Percentiles rank a stretch among this genome's conserved stretches.
Evolutionary conservation across 1,140 invertebrate species (phyloP).

Genomic region (Bombus cullumanus): DNA sequence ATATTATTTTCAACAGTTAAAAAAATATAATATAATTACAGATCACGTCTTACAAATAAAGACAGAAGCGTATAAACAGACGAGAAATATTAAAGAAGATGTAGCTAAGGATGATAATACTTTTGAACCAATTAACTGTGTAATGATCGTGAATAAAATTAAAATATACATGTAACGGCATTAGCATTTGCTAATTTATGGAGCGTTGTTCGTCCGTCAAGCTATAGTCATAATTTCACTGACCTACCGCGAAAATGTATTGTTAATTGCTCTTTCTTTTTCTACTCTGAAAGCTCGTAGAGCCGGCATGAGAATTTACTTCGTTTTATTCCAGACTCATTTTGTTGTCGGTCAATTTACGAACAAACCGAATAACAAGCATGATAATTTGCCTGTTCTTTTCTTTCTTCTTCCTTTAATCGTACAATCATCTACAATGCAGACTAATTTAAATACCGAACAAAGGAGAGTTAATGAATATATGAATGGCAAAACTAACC

Average conservation of each 20-base stretch:
- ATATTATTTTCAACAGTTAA: not conserved
- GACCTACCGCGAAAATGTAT: slow-evolving; percentile 2
- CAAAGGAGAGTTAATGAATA: slow-evolving; percentile 25
- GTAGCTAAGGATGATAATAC: too few relatives aligned
- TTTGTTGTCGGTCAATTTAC: slow-evolving; percentile 25
- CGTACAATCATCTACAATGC: not conserved
- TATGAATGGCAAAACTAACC: slow-evolving; percentile 3
- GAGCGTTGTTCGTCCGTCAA: not conserved
- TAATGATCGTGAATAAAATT: too few relatives aligned
- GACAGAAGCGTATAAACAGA: too few relatives aligned
- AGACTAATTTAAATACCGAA: slow-evolving; percentile 23
- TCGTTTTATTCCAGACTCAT: not conserved
- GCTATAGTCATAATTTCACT: not conserved
- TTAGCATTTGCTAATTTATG: not conserved
- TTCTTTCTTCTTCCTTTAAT: not conserved
- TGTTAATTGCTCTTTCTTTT: slow-evolving; percentile 1
- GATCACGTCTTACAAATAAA: not conserved
- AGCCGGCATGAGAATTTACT: slow-evolving; percentile 13
- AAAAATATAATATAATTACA: not conserved
- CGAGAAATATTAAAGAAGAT: not conserved
- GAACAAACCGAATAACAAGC: slow-evolving; percentile 31
- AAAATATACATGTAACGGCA: not conserved
- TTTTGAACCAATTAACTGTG: not conserved
- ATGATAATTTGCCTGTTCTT: not conserved
- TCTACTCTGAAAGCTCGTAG: not conserved